phyloP scores from a whole-genome alignment of 2,797 vertebrate genomes.

The Myotis myotis region DNA sequence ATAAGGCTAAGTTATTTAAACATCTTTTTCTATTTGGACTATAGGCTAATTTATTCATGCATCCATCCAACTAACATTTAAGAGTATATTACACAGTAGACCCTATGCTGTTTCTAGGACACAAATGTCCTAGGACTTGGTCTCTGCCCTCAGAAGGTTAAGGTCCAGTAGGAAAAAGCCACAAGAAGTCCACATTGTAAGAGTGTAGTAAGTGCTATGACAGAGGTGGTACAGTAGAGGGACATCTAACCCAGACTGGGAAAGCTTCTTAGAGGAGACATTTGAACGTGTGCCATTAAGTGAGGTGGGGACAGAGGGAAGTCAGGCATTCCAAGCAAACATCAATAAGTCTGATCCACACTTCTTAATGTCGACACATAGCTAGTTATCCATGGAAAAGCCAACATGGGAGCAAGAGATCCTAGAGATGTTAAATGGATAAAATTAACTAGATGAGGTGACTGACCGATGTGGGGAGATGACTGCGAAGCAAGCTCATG shows the following conservation, averaged over 20 bases:
- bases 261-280: not conserved
- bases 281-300: not conserved
- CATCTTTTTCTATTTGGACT: not conserved
- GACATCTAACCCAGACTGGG: not conserved
- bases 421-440: not conserved
- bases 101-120: not conserved
- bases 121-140: not conserved
- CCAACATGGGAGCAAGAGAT: not conserved
- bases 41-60: not conserved
- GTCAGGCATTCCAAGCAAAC: not conserved
- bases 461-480: not conserved
- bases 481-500: not conserved
- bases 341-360: not conserved
- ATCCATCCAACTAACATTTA: not conserved
- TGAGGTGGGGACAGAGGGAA: not conserved
- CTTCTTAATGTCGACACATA: not conserved
- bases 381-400: not conserved
- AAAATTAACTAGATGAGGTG: not conserved
- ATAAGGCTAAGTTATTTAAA: constrained; percentile 2
- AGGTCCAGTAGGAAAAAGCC: not conserved
- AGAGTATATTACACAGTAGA: not conserved
- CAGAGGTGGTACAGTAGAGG: not conserved
- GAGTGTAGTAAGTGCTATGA: not conserved
- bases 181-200: not conserved
- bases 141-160: not conserved